Evolutionary conservation across 2,113 vertebrate genomes (phyloP), one percentile per base, ranked within the genome.

Genomic region (Grus americana): DNA sequence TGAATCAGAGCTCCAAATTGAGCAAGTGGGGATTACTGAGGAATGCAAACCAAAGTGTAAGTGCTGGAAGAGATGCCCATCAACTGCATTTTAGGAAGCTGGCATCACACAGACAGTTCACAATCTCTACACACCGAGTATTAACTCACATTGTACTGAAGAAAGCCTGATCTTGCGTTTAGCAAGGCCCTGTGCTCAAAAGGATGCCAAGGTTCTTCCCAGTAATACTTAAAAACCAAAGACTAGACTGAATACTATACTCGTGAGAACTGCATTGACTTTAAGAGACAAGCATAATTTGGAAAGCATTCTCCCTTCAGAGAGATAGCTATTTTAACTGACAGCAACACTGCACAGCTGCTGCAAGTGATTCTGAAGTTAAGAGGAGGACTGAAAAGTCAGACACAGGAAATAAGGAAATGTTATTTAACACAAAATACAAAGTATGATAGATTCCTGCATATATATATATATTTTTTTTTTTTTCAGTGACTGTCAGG

Each of bases 101-200:
- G 71, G 52, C 12, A 84, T 23, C 63, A 11, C 4, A 0, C 57
- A 24, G 50, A 22, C 47, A 36, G 7, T 5, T 74, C 83, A 2
- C n/a, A 19, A 29, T 26, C 46, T 68, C 62, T 27, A 12, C 42
- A 9, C 23, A 1, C 32, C 1, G 5, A 5, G 3, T 4, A 7
- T 16, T 21, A 36, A 32, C 2, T 79, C 5, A 1, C 34, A 3
- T 11, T 12, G 52, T 34, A 2, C 59, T 21, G 38, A 26, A 65
- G 15, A 5, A 30, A 1, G 17, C 9, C 70, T n/a, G 16, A 13
- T 14, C 30, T 29, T 9, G 2, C 34, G 1, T 18, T 59, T 58
- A n/a, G 59, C 11, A 32, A 38, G 38, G 8, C 15, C 10, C 18
- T 3, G 30, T 9, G n/a, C 82, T 79, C 81, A 58, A 26, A 38